These are phyloP conservation scores for Steatocranus sp. DNA, from an alignment of 2,797 vertebrate species.

Conservation along the genomic window DNA sequence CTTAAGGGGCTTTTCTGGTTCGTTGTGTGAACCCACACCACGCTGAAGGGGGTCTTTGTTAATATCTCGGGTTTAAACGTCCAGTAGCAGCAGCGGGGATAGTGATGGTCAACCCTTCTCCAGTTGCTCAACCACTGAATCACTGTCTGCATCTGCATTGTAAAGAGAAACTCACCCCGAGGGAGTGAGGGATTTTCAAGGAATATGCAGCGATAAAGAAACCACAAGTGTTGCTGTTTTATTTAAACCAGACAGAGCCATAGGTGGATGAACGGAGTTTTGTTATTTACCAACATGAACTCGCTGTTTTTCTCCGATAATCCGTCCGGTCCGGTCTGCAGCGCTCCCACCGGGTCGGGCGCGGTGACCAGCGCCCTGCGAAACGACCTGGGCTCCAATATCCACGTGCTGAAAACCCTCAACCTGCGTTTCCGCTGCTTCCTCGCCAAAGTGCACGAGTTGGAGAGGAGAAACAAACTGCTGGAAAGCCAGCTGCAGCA, in stretches of 20 bases:
- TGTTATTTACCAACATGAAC: slow-evolving; percentile 68
- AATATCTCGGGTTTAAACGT: slow-evolving; percentile 19
- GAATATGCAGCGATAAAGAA: slow-evolving; percentile 45
- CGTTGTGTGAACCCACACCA: neutral
- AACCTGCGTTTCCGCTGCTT: slow-evolving; percentile 97
- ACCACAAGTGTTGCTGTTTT: neutral
- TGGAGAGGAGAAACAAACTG: slow-evolving; percentile 92
- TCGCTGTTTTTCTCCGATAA: slow-evolving; percentile 82
- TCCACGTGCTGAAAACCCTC: slow-evolving; percentile 92
- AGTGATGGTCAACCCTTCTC: slow-evolving; percentile 42
- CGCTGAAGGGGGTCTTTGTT: slow-evolving; percentile 17
- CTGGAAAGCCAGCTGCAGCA: slow-evolving; percentile 90
- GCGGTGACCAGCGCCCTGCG: slow-evolving; percentile 87
- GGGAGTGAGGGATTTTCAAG: neutral
- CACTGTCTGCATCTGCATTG: slow-evolving; percentile 48
- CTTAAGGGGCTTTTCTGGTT: slow-evolving; percentile 31
- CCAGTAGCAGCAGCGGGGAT: slow-evolving; percentile 11
- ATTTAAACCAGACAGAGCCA: slow-evolving; percentile 6
- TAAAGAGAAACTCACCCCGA: slow-evolving; percentile 34
- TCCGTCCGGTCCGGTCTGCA: slow-evolving; percentile 56
- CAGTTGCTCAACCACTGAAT: slow-evolving; percentile 4
- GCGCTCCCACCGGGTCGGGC: slow-evolving; percentile 52
- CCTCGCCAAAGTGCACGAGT: slow-evolving; percentile 93
- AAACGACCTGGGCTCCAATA: slow-evolving; percentile 95
- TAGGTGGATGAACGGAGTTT: slow-evolving; percentile 11